Percentiles rank a stretch among this genome's conserved stretches.
Conservation (phyloP, 2,888 invertebrate genomes). For the Microplitis manilae region DNA sequence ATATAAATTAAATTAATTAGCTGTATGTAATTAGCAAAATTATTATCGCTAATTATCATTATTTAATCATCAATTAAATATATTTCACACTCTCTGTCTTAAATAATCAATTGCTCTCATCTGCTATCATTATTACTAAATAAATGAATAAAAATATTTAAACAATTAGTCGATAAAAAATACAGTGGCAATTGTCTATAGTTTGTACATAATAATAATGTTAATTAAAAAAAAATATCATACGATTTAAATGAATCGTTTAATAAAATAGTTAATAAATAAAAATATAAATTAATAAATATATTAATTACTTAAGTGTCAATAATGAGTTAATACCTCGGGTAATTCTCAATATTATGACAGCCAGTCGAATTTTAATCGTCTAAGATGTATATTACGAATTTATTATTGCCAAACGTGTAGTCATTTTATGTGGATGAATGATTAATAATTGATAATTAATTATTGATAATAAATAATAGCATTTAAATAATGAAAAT, state of each 20-base stretch:
- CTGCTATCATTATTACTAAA: slow-evolving; percentile 53
- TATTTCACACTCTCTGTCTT: slow-evolving; percentile 5
- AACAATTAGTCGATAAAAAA: slow-evolving; percentile 53
- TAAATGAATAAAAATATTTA: slow-evolving; percentile 47
- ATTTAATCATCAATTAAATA: slow-evolving; percentile 35
- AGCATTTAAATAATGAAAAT: slow-evolving; percentile 20
- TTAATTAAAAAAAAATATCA: slow-evolving; percentile 40
- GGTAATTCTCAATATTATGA: slow-evolving; percentile 33
- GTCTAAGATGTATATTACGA: slow-evolving; percentile 52
- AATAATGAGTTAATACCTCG: slow-evolving; percentile 24
- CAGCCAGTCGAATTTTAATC: slow-evolving; percentile 48
- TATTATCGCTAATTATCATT: slow-evolving; percentile 35
- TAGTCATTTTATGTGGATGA: slow-evolving; percentile 18
- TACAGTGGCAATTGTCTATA: slow-evolving; percentile 59
- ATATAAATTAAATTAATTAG: slow-evolving; percentile 15
- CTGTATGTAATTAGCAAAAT: slow-evolving; percentile 21
- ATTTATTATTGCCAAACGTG: slow-evolving; percentile 52
- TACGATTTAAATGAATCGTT: slow-evolving; percentile 7
- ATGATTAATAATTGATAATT: slow-evolving; percentile 14
- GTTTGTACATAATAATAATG: slow-evolving; percentile 55
- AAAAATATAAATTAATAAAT: slow-evolving; percentile 18
- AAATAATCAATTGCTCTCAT: slow-evolving; percentile 14
- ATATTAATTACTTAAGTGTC: slow-evolving; percentile 42
- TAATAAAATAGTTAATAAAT: slow-evolving; percentile 19
- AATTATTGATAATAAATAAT: not conserved